Conservation (phyloP, 2,888 invertebrate genomes). For the Falcaria lacertinaria region DNA sequence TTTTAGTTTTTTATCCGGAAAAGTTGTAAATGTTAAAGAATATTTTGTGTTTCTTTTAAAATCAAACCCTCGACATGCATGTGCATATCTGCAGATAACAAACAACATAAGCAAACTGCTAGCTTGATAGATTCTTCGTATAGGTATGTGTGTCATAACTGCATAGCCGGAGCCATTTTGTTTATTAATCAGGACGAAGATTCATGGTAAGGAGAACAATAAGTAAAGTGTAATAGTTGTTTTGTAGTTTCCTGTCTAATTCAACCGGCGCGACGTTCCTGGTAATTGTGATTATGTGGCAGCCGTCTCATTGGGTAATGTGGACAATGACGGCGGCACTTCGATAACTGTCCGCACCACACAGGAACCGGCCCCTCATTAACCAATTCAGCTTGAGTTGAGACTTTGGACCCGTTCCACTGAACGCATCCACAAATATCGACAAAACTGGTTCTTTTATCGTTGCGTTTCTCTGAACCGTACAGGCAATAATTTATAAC, state of each 20-base stretch:
- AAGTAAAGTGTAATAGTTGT: constrained; percentile 15
- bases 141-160: neutral
- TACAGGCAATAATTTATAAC: neutral
- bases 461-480: neutral
- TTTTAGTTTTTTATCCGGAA: too few relatives aligned
- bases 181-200: neutral
- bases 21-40: too few relatives aligned
- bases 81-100: too few relatives aligned
- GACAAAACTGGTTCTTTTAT: constrained; percentile 18
- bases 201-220: neutral
- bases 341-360: constrained; percentile 54
- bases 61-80: too few relatives aligned
- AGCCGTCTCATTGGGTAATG: constrained; percentile 60
- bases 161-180: neutral
- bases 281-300: constrained; percentile 56
- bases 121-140: neutral
- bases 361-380: constrained; percentile 65
- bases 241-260: constrained; percentile 49
- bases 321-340: constrained; percentile 45
- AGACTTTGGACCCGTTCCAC: constrained; percentile 52
- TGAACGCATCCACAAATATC: constrained; percentile 26
- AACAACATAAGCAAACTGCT: too few relatives aligned
- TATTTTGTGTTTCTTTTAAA: too few relatives aligned
- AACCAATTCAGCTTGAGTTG: constrained; percentile 56
- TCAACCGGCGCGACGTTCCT: constrained; percentile 37